Evolutionary conservation across 1,140 invertebrate genomes (phyloP), one percentile per base, ranked within the genome.

Genomic region (Cataglyphis hispanica): DNA sequence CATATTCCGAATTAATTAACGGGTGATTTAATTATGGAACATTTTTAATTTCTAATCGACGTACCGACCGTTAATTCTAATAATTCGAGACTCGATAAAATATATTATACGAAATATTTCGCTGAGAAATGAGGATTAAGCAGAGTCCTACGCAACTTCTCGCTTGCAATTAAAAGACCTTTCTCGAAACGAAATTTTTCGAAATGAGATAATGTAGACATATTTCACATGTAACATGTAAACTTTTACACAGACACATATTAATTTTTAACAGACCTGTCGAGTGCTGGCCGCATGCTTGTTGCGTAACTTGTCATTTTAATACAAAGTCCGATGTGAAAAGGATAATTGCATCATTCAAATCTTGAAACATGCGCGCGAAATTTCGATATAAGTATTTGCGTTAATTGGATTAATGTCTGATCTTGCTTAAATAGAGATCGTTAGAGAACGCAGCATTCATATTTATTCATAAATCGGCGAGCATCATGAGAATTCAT

Each of bases 1-100:
- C 61, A 90, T 89, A 90, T 90, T 84, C 86, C 10, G 81, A 90
- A 90, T 90, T 90, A 86, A 90, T 90, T 90, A 90, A 84, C 77
- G 83, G 63, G 6, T 50, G 76, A 84, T 87, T 90, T 90, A 90
- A 90, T 90, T 90, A 90, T 75, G 31, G 37, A 16, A 16, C 66
- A 85, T 90, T 90, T 87, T 89, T 89, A 85, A 90, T 89, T 78
- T 84, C 61, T 63, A 86, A 86, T 85, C 70, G 70, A 84, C 80
- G 58, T 70, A 16, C 46, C 83, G 56, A 72, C 74, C 67, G 84
- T 86, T 88, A 84, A 66, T 83, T 43, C 69, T 67, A 22, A 69
- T 78, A 58, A 81, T 64, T 43, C 31, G 22, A 50, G 72, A 58
- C 72, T 37, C 27, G 46, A 76, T 87, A 56, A 90, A 84, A 72